Percentiles rank a stretch among this genome's conserved stretches.
Evolutionary conservation across 2,888 invertebrate species (phyloP).

Genomic region (Tetanocera ferruginea): DNA sequence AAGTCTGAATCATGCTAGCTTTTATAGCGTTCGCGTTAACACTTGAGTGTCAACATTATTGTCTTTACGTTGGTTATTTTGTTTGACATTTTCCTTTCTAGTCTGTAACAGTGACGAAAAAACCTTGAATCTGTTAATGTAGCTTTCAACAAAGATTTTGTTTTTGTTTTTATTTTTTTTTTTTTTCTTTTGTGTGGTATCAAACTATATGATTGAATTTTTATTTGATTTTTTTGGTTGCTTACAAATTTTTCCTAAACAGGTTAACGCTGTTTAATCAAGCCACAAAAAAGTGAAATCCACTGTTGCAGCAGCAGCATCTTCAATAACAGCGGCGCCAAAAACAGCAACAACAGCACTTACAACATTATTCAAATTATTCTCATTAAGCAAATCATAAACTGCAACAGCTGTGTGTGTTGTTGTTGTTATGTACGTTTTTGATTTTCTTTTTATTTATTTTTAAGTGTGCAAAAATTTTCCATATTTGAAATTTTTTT

Average conservation of each 20-base stretch:
- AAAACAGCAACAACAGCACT: not conserved
- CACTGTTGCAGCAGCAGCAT: not conserved
- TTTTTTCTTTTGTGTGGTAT: not conserved
- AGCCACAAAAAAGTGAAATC: slow-evolving; percentile 32
- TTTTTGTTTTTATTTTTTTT: not conserved
- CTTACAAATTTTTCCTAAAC: not conserved
- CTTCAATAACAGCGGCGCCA: slow-evolving; percentile 2
- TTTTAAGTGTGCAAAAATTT: slow-evolving; percentile 2
- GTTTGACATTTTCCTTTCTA: not conserved
- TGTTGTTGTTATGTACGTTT: not conserved
- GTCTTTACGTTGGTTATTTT: not conserved
- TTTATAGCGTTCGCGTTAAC: too few species aligned
- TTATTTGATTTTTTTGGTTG: not conserved
- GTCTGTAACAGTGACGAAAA: not conserved
- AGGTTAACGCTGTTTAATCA: not conserved
- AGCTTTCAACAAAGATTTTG: not conserved
- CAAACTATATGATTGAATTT: not conserved
- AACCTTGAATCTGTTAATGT: not conserved
- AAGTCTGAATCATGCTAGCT: too few species aligned
- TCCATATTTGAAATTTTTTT: not conserved
- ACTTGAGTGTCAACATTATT: too few species aligned
- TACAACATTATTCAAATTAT: slow-evolving; percentile 15
- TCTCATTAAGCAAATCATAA: slow-evolving; percentile 23
- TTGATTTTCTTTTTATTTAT: too few species aligned
- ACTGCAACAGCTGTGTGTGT: slow-evolving; percentile 14